phyloP scores from a whole-genome alignment of 1,140 invertebrate species.

The Hestina assimilis region DNA sequence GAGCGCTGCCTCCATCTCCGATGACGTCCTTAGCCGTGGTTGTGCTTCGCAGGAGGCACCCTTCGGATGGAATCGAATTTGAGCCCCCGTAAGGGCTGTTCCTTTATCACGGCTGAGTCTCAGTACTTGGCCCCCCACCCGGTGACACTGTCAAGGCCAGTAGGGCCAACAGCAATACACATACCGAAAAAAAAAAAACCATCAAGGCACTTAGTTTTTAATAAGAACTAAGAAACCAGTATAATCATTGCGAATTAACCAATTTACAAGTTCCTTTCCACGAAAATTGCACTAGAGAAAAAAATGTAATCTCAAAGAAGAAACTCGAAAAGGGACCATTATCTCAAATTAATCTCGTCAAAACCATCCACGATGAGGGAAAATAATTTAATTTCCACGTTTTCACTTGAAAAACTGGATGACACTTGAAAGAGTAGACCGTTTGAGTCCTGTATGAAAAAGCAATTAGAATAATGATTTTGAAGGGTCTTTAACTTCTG shows the following conservation, averaged over 20 bases:
- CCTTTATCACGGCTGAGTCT: too few relatives aligned
- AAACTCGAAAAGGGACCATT: constrained; percentile 34
- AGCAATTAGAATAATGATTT: constrained; percentile 76
- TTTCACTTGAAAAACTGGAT: constrained; percentile 53
- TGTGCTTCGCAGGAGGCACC: too few relatives aligned
- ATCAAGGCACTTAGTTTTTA: too few relatives aligned
- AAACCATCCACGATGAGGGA: constrained; percentile 45
- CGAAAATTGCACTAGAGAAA: not conserved
- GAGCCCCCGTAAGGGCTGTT: too few relatives aligned
- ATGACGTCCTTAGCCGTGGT: too few relatives aligned
- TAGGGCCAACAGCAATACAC: too few relatives aligned
- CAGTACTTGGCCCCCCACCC: too few relatives aligned
- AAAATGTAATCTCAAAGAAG: constrained; percentile 5
- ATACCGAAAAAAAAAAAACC: too few relatives aligned
- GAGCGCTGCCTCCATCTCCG: too few relatives aligned
- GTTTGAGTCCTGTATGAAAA: constrained; percentile 65
- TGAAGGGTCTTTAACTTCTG: constrained; percentile 44
- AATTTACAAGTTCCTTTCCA: not conserved
- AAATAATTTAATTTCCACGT: constrained; percentile 71
- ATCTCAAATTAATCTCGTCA: constrained; percentile 61
- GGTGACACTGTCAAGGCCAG: too few relatives aligned
- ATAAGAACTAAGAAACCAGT: not conserved
- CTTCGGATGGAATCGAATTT: too few relatives aligned
- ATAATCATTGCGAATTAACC: not conserved
- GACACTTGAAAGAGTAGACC: constrained; percentile 63